Percentiles rank a stretch among this genome's conserved stretches.
Evolutionary conservation across 2,888 invertebrate species (phyloP).

Genomic region (Lymantria dispar): DNA sequence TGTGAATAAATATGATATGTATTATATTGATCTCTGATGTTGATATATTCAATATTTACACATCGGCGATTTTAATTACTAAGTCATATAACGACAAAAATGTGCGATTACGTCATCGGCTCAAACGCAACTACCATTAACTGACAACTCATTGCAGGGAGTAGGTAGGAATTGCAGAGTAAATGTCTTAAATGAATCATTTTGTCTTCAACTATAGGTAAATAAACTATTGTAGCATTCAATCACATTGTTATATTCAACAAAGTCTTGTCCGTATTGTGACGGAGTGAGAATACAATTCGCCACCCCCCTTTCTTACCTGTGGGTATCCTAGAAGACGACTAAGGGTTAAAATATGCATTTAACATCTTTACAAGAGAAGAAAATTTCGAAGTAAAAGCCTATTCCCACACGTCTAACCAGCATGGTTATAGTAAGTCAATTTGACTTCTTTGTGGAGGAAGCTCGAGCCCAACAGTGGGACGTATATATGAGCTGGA

Average conservation of each 20-base stretch:
- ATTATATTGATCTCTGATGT: conserved; percentile 9
- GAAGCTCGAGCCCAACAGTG: no score
- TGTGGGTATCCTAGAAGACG: no score
- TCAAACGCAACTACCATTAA: conserved; percentile 51
- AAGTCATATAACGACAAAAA: conserved; percentile 46
- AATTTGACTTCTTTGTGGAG: no score
- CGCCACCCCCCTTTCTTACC: no score
- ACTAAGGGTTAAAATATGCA: no score
- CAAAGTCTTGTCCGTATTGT: no score
- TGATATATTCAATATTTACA: conserved; percentile 5
- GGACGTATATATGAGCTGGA: no score
- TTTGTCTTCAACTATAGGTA: conserved; percentile 44
- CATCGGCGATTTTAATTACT: conserved; percentile 37
- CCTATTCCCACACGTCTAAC: no score
- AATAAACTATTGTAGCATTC: conserved; percentile 46
- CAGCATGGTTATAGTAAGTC: no score
- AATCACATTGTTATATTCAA: conserved; percentile 1
- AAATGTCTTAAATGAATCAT: conserved; percentile 63
- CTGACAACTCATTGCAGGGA: conserved; percentile 60
- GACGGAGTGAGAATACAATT: no score
- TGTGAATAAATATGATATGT: conserved; percentile 18
- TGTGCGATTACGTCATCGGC: conserved; percentile 61
- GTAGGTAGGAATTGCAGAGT: conserved; percentile 40
- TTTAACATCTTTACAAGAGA: no score
- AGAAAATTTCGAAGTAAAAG: no score